These are phyloP conservation scores for Cuculus canorus DNA, from an alignment of 2,797 vertebrate species.

Conservation along the genomic window DNA sequence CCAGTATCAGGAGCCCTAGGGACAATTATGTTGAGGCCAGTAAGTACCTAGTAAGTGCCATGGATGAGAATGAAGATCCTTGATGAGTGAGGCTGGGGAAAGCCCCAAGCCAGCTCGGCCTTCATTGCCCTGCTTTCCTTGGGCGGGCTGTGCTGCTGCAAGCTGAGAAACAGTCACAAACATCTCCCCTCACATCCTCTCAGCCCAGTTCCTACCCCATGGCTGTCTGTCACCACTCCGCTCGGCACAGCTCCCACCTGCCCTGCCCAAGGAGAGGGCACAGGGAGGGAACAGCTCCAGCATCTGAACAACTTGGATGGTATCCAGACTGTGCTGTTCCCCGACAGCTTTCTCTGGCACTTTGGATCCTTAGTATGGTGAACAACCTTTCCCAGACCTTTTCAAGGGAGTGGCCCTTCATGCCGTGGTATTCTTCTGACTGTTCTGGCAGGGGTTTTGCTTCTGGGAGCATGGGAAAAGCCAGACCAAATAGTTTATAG, in stretches of 20 bases:
- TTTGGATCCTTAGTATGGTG: accelerated
- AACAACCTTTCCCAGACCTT: not conserved
- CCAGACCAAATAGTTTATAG: not conserved
- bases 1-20: not conserved
- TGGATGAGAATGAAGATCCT: not conserved
- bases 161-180: not conserved
- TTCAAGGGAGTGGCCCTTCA: accelerated
- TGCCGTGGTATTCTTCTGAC: not conserved
- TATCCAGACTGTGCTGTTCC: not conserved
- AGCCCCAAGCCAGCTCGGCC: not conserved
- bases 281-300: not conserved
- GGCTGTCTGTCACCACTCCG: not conserved
- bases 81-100: not conserved
- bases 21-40: not conserved
- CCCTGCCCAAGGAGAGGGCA: not conserved
- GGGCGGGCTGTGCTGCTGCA: not conserved
- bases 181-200: not conserved
- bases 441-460: not conserved
- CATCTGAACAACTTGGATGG: not conserved
- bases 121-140: not conserved
- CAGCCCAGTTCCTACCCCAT: not conserved
- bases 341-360: not conserved
- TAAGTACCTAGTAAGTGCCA: not conserved
- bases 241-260: not conserved
- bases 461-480: not conserved